These are phyloP conservation scores for Villa cingulata DNA, from an alignment of 2,888 invertebrate genomes.

Conservation along the genomic window DNA sequence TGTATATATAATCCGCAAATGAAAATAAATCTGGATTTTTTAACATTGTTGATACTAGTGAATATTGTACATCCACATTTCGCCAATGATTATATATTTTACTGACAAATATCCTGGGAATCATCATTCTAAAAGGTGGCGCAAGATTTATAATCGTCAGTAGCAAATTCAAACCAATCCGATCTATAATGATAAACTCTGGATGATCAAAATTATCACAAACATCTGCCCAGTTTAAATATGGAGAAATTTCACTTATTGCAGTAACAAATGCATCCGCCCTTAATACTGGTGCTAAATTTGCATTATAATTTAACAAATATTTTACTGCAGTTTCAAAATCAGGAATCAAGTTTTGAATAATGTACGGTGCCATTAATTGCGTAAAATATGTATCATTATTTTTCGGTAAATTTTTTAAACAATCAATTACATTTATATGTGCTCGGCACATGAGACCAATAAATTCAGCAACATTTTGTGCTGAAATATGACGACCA, in stretches of 20 bases:
- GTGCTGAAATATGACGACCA: slow-evolving; percentile 66
- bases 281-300: slow-evolving; percentile 64
- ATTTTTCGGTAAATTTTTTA: slow-evolving; percentile 56
- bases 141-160: slow-evolving; percentile 72
- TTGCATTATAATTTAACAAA: slow-evolving; percentile 29
- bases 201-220: slow-evolving; percentile 81
- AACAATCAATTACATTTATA: slow-evolving; percentile 45
- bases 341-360: slow-evolving; percentile 46
- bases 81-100: slow-evolving; percentile 85
- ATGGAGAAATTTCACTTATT: slow-evolving; percentile 76
- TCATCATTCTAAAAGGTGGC: slow-evolving; percentile 59
- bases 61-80: slow-evolving; percentile 84
- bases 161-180: slow-evolving; percentile 68
- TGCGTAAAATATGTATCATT: too few species aligned
- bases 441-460: slow-evolving; percentile 79
- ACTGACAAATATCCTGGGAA: slow-evolving; percentile 73
- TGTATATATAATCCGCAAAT: slow-evolving; percentile 83
- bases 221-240: slow-evolving; percentile 85
- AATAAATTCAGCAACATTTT: slow-evolving; percentile 72
- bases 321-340: slow-evolving; percentile 40
- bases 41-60: slow-evolving; percentile 70
- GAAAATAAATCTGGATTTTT: slow-evolving; percentile 89
- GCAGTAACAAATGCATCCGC: slow-evolving; percentile 85
- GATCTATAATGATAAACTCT: slow-evolving; percentile 77
- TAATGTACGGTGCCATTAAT: too few species aligned